Percentiles rank a stretch among this genome's conserved stretches.
phyloP scores from a whole-genome alignment of 2,113 vertebrate species.

The Halcyon senegalensis region DNA sequence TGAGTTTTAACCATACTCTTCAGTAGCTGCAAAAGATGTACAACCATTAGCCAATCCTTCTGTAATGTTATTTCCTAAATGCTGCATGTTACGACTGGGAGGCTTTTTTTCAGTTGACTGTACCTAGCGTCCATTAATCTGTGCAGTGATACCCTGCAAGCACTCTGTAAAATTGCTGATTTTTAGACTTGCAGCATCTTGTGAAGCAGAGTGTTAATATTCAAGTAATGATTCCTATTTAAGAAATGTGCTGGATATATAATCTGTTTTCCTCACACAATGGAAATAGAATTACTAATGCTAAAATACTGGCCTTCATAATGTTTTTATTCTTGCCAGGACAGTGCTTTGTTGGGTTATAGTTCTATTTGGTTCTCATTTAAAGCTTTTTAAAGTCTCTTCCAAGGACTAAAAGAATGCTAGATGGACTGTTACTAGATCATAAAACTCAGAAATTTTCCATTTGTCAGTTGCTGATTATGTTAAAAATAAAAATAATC shows the following conservation, averaged over 20 bases:
- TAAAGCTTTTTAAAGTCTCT: neutral
- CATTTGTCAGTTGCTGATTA: neutral
- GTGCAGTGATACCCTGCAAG: neutral
- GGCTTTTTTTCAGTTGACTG: neutral
- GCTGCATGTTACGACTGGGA: neutral
- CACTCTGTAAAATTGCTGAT: neutral
- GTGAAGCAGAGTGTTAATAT: neutral
- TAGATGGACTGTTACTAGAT: neutral
- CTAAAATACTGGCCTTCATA: neutral
- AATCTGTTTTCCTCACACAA: neutral
- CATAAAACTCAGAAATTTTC: neutral
- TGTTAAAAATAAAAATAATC: neutral
- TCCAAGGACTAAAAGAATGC: neutral
- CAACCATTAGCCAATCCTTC: neutral
- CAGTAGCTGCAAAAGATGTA: neutral
- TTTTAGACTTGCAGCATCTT: neutral
- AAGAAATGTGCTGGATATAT: neutral
- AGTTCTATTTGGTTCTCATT: neutral
- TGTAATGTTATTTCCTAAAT: neutral
- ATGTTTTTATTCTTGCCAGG: neutral
- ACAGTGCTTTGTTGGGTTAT: neutral
- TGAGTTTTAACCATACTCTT: neutral
- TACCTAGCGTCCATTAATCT: neutral
- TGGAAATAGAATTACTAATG: neutral
- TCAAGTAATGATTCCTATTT: neutral